phyloP scores from a whole-genome alignment of 2,113 vertebrate genomes.

The Cepphus grylle region DNA sequence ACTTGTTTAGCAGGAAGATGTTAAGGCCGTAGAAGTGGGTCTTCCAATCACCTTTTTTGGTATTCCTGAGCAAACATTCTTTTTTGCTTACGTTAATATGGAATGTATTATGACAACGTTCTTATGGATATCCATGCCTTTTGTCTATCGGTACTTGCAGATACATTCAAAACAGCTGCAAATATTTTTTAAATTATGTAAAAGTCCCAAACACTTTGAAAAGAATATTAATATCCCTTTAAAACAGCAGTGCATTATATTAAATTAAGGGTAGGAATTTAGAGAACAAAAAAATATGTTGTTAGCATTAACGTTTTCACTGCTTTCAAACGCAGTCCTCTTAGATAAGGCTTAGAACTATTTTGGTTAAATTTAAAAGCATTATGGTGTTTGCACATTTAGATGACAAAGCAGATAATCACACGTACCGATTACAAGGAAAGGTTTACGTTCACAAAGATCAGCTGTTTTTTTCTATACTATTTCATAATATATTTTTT shows the following conservation, averaged over 20 bases:
- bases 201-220: constrained; percentile 70
- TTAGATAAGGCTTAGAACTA: constrained; percentile 34
- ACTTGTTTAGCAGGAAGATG: constrained; percentile 52
- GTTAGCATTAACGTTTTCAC: constrained; percentile 38
- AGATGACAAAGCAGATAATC: not conserved
- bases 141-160: constrained; percentile 69
- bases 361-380: constrained; percentile 20
- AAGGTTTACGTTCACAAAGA: not conserved
- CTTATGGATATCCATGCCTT: constrained; percentile 63
- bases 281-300: constrained; percentile 47
- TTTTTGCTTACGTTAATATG: constrained; percentile 70
- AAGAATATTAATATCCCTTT: constrained; percentile 68
- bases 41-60: constrained; percentile 66
- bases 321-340: not conserved
- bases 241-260: constrained; percentile 57
- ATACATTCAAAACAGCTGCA: constrained; percentile 73
- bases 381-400: constrained; percentile 25
- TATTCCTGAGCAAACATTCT: constrained; percentile 68
- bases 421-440: not conserved
- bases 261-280: constrained; percentile 62
- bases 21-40: constrained; percentile 24
- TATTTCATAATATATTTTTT: not conserved
- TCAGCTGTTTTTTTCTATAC: not conserved
- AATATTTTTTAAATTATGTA: constrained; percentile 75
- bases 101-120: constrained; percentile 72